Conservation (phyloP, 2,113 vertebrate species). For the Choloepus hoffmanni region DNA sequence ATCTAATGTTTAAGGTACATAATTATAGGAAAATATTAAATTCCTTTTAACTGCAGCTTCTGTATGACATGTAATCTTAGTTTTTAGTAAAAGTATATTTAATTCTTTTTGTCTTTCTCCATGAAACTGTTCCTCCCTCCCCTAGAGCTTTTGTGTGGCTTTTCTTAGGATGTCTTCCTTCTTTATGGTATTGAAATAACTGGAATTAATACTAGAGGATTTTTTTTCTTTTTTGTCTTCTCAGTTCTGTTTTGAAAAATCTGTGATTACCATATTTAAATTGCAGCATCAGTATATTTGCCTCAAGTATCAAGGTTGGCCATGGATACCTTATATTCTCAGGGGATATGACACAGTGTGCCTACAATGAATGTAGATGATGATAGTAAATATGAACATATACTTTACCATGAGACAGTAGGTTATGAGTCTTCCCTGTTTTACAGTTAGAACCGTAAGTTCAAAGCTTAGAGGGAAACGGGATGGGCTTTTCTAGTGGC, state of each 20-base stretch:
- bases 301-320: not conserved
- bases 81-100: constrained; percentile 57
- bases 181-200: constrained; percentile 65
- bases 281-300: not conserved
- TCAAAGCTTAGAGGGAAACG: not conserved
- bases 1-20: constrained; percentile 25
- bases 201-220: constrained; percentile 38
- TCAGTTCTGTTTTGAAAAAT: constrained; percentile 67
- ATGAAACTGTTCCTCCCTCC: constrained; percentile 21
- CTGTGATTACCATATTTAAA: not conserved
- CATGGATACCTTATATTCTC: not conserved
- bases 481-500: not conserved
- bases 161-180: constrained; percentile 72
- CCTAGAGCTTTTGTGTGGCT: constrained; percentile 51
- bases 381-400: not conserved
- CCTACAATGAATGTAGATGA: not conserved
- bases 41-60: constrained; percentile 38
- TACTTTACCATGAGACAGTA: not conserved
- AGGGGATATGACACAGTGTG: too few relatives aligned
- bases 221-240: constrained; percentile 54
- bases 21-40: constrained; percentile 52
- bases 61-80: constrained; percentile 42
- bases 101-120: constrained; percentile 42
- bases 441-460: not conserved
- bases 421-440: not conserved